Evolutionary conservation across 2,113 vertebrate genomes (phyloP), one percentile per base, ranked within the genome.

Genomic region (Herpailurus yagouaroundi): DNA sequence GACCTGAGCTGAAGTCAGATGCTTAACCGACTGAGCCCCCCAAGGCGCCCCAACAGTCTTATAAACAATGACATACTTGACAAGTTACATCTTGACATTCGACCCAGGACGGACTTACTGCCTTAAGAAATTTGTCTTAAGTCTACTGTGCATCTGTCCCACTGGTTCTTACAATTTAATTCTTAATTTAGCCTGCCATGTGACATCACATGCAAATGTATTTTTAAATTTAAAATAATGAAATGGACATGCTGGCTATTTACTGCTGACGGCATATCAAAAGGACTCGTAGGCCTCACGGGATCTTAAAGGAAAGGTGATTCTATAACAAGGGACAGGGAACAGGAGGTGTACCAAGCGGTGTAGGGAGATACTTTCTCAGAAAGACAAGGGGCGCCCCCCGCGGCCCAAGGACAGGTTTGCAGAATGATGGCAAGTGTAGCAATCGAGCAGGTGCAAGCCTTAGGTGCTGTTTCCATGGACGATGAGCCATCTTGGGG

Each of bases 401-500:
- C 4, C 48, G 6, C 7, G 13, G 7, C 4, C 27, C n/a, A 16
- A 0, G 23, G 4, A 7, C 9, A 12, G 68, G 45, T 23, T 9
- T 15, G 25, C 15, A 18, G 1, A 4, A 36, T 0, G 16, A 57
- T 38, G 13, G 2, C 11, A 10, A n/a, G 1, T 31, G 41, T 9
- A 14, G 66, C 19, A 33, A 16, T 3, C 2, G 11, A 31, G 55
- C 2, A 4, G 63, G 25, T 1, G 16, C 0, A 55, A 48, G 19
- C 36, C 9, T 50, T 31, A 2, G 0, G 3, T 27, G 52, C 15
- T 4, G 23, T 21, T 3, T 15, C 10, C 83, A 33, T 5, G 25
- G 18, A 3, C 0, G 12, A 4, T 0, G 38, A 50, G 36, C 25
- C 0, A 0, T 1, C 10, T 1, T 27, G 0, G 6, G 48, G 48